Evolutionary conservation across 2,797 vertebrate species (phyloP), one percentile per base, ranked within the genome.

Genomic region (Etheostoma nigrum): DNA sequence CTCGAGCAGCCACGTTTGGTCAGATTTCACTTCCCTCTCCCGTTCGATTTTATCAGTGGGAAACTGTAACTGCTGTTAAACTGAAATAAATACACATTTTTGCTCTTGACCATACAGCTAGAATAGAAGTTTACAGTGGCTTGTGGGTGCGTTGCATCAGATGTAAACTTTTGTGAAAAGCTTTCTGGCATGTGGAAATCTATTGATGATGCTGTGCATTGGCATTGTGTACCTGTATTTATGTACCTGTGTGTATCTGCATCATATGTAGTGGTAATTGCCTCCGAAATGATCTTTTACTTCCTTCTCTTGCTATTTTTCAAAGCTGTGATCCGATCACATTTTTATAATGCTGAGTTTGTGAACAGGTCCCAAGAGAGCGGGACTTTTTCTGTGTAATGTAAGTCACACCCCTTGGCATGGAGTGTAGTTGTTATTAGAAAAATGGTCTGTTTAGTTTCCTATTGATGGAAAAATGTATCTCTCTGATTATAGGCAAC

Each of bases 31-130:
- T 72, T 75, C 42, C 27, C 1, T 42, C 23, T 69, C n/a, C 44
- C 12, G 2, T 71, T 45, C 72, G 55, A 85, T 79, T 51, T 55
- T 18, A 71, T 82, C 57, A 60, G 19, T 49, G 19, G 48, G 36
- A 72, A 59, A 51, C 51, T 44, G 52, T 9, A 19, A 51, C 48
- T 25, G 49, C 40, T 66, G 42, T 42, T 19, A 15, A 14, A 53
- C 13, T 13, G 33, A 21, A 30, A 6, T 47, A 66, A 57, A 0
- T 2, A 0, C 3, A 3, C 16, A 42, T 19, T 14, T 36, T 47
- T 67, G 27, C 30, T 36, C 6, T 58, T 57, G 5, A 63, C n/a
- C 58, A 30, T 6, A 33, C 5, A 33, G 21, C 21, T 57, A 14
- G 44, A 44, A 72, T 55, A 54, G 30, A 40, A 11, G 42, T 65